Percentiles rank a stretch among this genome's conserved stretches.
These are phyloP conservation scores for Ptilonorhynchus violaceus DNA, from an alignment of 2,113 vertebrate genomes.

Conservation along the genomic window DNA sequence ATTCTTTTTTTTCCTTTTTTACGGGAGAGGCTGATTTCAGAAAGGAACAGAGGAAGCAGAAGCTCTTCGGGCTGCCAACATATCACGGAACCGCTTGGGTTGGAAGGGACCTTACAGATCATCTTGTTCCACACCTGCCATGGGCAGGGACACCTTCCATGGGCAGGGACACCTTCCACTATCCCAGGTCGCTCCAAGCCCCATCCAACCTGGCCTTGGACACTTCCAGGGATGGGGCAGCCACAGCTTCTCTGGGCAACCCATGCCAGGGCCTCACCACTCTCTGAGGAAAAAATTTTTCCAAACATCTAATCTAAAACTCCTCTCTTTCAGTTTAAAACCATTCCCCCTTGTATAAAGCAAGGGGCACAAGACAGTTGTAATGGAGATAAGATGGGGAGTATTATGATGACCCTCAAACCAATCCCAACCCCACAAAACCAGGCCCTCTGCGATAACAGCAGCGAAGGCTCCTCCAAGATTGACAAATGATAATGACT, in stretches of 20 bases:
- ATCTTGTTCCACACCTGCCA: background rate
- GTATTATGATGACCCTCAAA: accelerated
- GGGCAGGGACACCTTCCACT: background rate
- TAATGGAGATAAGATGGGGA: background rate
- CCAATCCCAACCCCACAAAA: background rate
- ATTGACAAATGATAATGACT: background rate
- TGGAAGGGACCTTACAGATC: background rate
- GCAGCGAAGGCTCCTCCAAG: background rate
- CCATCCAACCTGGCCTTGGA: accelerated
- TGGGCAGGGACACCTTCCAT: background rate
- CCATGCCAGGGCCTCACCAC: accelerated
- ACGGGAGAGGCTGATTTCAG: background rate
- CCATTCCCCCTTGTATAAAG: background rate
- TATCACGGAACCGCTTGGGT: background rate
- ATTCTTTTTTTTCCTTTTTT: background rate
- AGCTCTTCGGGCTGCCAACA: accelerated
- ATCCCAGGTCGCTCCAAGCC: background rate
- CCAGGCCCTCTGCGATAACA: background rate
- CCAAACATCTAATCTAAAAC: background rate
- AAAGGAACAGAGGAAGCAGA: background rate
- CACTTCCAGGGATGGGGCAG: background rate
- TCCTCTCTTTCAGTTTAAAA: background rate
- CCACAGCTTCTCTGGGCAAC: background rate
- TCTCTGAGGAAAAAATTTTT: background rate
- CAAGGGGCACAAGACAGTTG: background rate